Base-by-base conservation (phyloP, 2,113 vertebrate genomes). In the Pelecanoides urinatrix region DNA sequence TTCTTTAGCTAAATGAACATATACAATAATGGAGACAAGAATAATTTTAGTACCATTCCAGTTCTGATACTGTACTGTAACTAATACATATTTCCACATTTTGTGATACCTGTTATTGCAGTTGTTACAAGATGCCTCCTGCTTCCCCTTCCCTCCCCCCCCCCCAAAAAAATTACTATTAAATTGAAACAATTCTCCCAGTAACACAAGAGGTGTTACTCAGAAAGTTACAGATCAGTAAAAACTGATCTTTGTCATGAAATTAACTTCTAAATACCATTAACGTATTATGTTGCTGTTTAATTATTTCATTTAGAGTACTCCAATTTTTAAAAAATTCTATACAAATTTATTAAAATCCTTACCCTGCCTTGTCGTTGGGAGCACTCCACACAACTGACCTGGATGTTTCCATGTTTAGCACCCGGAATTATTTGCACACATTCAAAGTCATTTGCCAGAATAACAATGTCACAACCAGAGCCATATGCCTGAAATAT, bases 371-470 rank as follows among this genome's bases (percentile, higher is more conserved):
- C 99, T 95, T 99, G 99, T 91, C 98, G 99, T 86, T 99, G 98
- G 78, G 99, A 99, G 86, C 99, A 99, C 97, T 99, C 99, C 98
- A 99, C 99, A 92, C 99, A 99, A 97, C 99, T 99, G 98, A 99
- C 99, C 97, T 99, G 99, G 95, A 99, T 99, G 98, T 99, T 99
- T 91, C 99, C 99, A 98, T 99, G 99, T 97, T 99, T 99, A 98
- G 99, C 99, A 98, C 99, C 99, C 2, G 99, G 99, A 98, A 99
- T 99, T 96, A 99, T 99, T 96, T 99, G 99, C 79, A 99, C 99
- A 97, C 99, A 99, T 97, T 99, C 99, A 94, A 99, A 99, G 98
- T 99, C 99, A 95, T 98, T 99, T 66, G 99, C 99, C 98, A 99
- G 98, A 97, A 99, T 99, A 93, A 99, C 99, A 52, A 99, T 99